Base-by-base conservation (phyloP, 2,113 vertebrate genomes). In the Muntiacus reevesi region DNA sequence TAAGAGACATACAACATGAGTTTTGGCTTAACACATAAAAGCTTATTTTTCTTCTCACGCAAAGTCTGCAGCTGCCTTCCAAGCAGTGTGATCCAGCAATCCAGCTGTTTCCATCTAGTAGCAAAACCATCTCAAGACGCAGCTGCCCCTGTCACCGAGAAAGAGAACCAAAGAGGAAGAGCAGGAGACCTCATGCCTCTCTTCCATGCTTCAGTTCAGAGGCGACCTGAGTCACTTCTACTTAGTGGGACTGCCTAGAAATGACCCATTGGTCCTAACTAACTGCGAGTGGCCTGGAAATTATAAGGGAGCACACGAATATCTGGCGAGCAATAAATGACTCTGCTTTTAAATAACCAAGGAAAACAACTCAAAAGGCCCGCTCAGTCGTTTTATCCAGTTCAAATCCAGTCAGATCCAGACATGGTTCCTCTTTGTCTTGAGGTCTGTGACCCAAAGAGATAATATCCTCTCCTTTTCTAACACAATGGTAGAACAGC, bases 21-120 rank as follows among this genome's bases (percentile, higher is more conserved):
- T 84, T 97, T 74, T 89, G 89, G 74, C 47, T 94, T 76, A 92
- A 64, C 16, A 85, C 30, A 30, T 36, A 43, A 89, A 85, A 55
- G 62, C 95, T 96, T 74, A 40, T 94, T 96, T 94, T 96, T 88
- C 67, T 81, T 93, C 36, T 97, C 74, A 45, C 45, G 43, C 50
- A 36, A 87, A 84, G 30, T 91, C 55, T 93, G 52, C 16, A 78
- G 83, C 83, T 93, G 50, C 74, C 81, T 82, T 95, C 82, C 52
- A 89, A 89, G 36, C 67, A 57, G 21, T 83, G 81, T 86, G 81
- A 76, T 45, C 55, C 71, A 92, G 89, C 50, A 83, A 96, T 30
- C 89, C 94, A 95, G 89, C 45, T 95, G 79, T 97, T 96, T 90
- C 52, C 76, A 95, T 87, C 89, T 74, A 94, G 74, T 47, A 64